These are phyloP conservation scores for Chinchilla lanigera DNA, from an alignment of 2,113 vertebrate species.

Conservation along the genomic window DNA sequence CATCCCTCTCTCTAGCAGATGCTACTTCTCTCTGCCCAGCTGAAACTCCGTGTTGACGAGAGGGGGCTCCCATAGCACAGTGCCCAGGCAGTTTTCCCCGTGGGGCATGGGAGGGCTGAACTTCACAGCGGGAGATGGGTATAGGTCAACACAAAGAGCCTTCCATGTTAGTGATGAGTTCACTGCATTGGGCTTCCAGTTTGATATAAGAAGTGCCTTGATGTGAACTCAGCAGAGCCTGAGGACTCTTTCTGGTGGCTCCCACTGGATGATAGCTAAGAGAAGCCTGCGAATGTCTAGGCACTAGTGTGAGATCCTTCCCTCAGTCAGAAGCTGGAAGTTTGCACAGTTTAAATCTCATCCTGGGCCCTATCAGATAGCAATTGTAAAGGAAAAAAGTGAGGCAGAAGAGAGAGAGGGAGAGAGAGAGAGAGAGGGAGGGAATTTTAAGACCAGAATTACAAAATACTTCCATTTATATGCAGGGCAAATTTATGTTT, in stretches of 20 bases:
- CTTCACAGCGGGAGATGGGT: not conserved
- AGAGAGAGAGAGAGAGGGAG: not conserved
- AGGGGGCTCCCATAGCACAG: not conserved
- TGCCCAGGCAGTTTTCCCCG: not conserved
- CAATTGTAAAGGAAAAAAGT: constrained; percentile 58
- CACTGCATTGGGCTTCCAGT: constrained; percentile 55
- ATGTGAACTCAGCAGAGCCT: not conserved
- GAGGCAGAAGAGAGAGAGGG: constrained; percentile 29
- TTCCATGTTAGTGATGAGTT: not conserved
- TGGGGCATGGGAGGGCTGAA: not conserved
- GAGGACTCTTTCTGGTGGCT: constrained; percentile 40
- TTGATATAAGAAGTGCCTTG: not conserved
- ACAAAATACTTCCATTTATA: constrained; percentile 61
- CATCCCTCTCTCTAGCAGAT: constrained; percentile 10
- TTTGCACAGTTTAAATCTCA: constrained; percentile 54
- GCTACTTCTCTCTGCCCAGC: not conserved
- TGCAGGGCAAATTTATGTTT: constrained; percentile 66
- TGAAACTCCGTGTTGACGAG: not conserved
- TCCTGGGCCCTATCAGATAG: constrained; percentile 6
- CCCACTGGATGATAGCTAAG: constrained; percentile 56
- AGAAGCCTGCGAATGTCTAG: constrained; percentile 61
- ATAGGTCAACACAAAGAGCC: not conserved
- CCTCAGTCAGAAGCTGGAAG: constrained; percentile 54
- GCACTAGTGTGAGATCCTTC: constrained; percentile 23
- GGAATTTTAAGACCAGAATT: constrained; percentile 67